Evolutionary conservation across 1,140 invertebrate genomes (phyloP), one percentile per base, ranked within the genome.

Genomic region (Dendrolimus punctatus): DNA sequence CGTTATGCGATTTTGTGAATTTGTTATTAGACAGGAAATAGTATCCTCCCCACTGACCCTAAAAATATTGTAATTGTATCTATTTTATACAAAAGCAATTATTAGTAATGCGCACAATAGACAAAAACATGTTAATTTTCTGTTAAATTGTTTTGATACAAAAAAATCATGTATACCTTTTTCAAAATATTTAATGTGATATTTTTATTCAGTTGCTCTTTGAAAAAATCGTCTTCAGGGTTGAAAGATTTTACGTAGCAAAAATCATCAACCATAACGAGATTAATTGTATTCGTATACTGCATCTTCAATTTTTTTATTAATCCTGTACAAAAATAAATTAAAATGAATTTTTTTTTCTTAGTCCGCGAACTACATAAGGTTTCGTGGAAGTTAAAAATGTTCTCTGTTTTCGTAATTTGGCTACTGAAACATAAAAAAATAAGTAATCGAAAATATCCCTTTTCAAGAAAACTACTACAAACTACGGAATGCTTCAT

Each of bases 1-100:
- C 45, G 8, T 62, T 55, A 37, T 57, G 41, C 0, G 61, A 23
- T 5, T 47, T 55, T 5, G 44, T 40, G 1, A 56, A 51, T 4
- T 44, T 59, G 6, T 39, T 10, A 36, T 48, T 53, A 46, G 64
- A 45, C 5, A 57, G 50, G 43, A 58, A 61, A 36, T 67, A 66
- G 36, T 59, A 67, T 4, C 60, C 54, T 6, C 68, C 68, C 68
- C 68, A 70, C 59, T 60, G 42, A 5, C 64, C 67, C 67, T 70
- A 38, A 39, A 49, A 49, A 43, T 49, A 44, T 39, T 36, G 45
- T 45, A 53, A 51, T n/a, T n/a, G 3, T 23, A 23, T 23, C 1
- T 23, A 23, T 23, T 23, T 23, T 23, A 23, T 23, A 23, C 23
- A 8, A 53, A 46, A 53, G n/a, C 2, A 7, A 41, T 9, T n/a